These are phyloP conservation scores for Bucorvus abyssinicus DNA, from an alignment of 2,797 vertebrate species.

Conservation along the genomic window DNA sequence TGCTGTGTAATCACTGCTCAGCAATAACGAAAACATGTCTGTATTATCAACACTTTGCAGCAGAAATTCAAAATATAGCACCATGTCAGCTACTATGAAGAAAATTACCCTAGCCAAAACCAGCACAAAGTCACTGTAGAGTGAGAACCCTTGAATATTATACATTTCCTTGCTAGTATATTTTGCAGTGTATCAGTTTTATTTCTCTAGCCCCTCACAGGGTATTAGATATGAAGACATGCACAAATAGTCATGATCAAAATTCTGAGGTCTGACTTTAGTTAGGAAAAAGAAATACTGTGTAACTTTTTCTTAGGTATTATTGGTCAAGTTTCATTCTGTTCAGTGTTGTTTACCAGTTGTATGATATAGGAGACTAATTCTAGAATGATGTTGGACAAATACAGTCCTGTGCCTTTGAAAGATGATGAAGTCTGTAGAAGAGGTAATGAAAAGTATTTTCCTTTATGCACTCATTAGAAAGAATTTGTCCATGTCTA, in stretches of 20 bases:
- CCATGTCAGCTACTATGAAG: neutral
- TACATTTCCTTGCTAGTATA: neutral
- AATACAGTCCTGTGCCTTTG: neutral
- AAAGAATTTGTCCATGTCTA: neutral
- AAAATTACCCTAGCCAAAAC: neutral
- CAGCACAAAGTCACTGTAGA: neutral
- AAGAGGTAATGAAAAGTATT: neutral
- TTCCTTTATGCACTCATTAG: neutral
- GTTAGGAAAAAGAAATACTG: neutral
- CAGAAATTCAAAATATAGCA: neutral
- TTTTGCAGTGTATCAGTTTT: neutral
- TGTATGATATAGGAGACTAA: neutral
- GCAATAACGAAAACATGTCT: neutral
- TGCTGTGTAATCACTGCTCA: neutral
- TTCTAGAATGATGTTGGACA: neutral
- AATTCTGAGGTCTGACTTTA: neutral
- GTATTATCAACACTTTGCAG: neutral
- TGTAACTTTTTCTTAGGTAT: neutral
- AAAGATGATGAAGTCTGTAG: neutral
- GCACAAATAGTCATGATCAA: neutral
- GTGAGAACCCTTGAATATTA: neutral
- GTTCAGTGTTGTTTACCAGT: neutral
- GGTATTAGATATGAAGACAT: neutral
- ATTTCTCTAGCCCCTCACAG: neutral
- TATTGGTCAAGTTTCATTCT: neutral